Base-by-base conservation (phyloP, 2,113 vertebrate species). In the Enhydra lutris region DNA sequence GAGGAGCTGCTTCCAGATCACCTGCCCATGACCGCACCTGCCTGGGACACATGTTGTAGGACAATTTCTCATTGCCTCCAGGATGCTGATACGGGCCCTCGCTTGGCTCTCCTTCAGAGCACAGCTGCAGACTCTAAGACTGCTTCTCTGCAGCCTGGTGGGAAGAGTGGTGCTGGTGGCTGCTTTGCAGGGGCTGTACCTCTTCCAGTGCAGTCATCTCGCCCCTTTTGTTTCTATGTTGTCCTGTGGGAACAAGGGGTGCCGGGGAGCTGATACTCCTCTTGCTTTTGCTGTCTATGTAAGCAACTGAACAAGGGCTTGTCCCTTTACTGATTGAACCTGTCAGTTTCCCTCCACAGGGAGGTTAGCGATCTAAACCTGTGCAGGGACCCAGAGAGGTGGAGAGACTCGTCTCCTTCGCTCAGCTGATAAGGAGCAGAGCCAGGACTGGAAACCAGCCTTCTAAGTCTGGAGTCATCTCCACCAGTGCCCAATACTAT, bases 201-300 rank as follows among this genome's bases (percentile, higher is more conserved):
- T 17, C 63, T 20, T 3, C 0, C 21, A 21, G 7, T 6, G 3
- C 36, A 47, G 76, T 18, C 83, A 23, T 6, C 9, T 2, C 3
- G 18, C 20, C 50, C 47, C 31, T 79, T 85, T 69, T 34, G 42
- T 52, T 89, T 84, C 69, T 36, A 23, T 36, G 42, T 36, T 47
- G 34, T 71, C 71, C 14, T 55, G 17, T 36, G 14, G 63, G 52
- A 14, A 21, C 82, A 13, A 79, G 17, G 13, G 61, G 12, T 21
- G 4, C 4, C 0, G 3, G 14, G 2, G 47, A 50, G 4, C 24
- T 0, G 0, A 2, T 9, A 23, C 36, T 87, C 36, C 71, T 65
- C 89, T 91, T 42, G 61, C 21, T 89, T 59, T 80, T 67, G 24
- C n/a, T 67, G 1, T 76, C 69, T 67, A 0, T 45, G 74, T 42